Percentiles rank a stretch among this genome's conserved stretches.
These are phyloP conservation scores for Chaunax sp. DNA, from an alignment of 2,797 vertebrate species.

Conservation along the genomic window DNA sequence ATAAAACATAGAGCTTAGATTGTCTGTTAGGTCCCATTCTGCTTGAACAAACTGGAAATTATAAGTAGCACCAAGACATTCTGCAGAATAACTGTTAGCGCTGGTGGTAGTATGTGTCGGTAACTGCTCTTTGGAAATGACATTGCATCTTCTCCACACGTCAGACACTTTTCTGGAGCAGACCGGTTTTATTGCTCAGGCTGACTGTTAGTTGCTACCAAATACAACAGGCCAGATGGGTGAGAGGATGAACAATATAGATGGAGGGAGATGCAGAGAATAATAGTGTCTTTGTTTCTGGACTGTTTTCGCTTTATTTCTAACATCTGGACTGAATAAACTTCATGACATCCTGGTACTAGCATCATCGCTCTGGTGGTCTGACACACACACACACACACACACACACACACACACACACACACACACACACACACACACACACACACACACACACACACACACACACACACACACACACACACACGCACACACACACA, in stretches of 20 bases:
- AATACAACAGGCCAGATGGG: constrained; percentile 5
- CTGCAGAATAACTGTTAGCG: neutral
- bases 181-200: constrained; percentile 25
- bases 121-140: constrained; percentile 20
- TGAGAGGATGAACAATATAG: neutral
- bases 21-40: neutral
- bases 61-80: neutral
- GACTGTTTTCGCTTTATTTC: constrained; percentile 7
- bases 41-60: neutral
- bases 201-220: neutral
- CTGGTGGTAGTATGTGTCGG: neutral
- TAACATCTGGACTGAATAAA: neutral
- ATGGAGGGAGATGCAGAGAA: constrained; percentile 17
- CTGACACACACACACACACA: constrained; percentile 27
- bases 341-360: constrained; percentile 56
- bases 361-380: constrained; percentile 31
- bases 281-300: constrained; percentile 60
- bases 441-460: no score
- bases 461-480: no score
- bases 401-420: neutral
- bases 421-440: constrained; percentile 7
- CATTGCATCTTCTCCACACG: constrained; percentile 20
- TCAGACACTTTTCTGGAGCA: constrained; percentile 22
- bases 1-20: no score
- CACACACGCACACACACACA: no score